Base-by-base conservation (phyloP, 2,888 invertebrate species). In the Neoascia interrupta region DNA sequence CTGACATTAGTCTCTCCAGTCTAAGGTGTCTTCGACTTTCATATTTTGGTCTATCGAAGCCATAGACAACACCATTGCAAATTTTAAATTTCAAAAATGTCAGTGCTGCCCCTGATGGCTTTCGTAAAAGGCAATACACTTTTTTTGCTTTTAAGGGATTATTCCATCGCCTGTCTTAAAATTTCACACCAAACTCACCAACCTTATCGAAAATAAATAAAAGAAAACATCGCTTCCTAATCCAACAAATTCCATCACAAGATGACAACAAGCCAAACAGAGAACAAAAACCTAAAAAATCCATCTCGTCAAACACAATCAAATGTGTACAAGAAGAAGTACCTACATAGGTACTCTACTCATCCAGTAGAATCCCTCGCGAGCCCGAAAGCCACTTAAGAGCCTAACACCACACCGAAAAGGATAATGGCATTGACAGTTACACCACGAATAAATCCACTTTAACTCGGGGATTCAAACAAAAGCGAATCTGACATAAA, bases 391-490 rank as follows among this genome's bases (percentile, higher is more conserved):
- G 79, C 79, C 79, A 79, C 79, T 79, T 79, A 79, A 73, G 79
- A 73, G 73, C 79, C 73, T 79, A 68, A 73, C 73, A 61, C 73
- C 79, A 61, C 73, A 68, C 73, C 73, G n/a, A 73, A 73, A 79
- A 63, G 79, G 68, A 79, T 79, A 79, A 79, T 79, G 73, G 73
- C 61, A 79, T 79, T 79, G 79, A 79, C 79, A 79, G 79, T 73
- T 79, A 79, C 79, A 79, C 79, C 79, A 79, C 79, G 79, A 79
- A 79, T 73, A 79, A 79, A 79, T 79, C 79, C 73, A 79, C 79
- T 79, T 79, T 79, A 79, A 79, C 66, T 79, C 79, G 61, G 45
- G 68, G 79, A 79, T 73, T 79, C 73, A 66, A n/a, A n/a, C n/a
- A n/a, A 68, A 73, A 79, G 56, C 79, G 79, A 73, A 79, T 73